These are phyloP conservation scores for Drosophila trapezifrons DNA, from an alignment of 1,140 invertebrate genomes.

Conservation along the genomic window DNA sequence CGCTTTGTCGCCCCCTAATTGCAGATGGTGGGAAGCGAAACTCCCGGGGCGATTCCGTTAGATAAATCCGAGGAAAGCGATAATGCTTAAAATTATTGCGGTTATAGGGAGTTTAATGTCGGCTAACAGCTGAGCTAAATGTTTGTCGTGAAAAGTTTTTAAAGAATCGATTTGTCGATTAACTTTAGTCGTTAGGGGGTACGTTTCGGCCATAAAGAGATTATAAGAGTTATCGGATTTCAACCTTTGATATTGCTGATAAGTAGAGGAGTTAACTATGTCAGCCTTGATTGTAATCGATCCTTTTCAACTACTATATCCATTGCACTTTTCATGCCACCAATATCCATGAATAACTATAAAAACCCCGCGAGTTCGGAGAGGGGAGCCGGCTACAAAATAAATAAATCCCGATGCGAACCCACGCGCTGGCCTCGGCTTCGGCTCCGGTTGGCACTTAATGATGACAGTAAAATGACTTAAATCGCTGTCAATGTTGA, in stretches of 20 bases:
- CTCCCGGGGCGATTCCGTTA: constrained; percentile 14
- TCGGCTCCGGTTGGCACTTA: constrained; percentile 39
- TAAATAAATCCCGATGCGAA: constrained; percentile 9
- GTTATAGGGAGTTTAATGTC: constrained; percentile 10
- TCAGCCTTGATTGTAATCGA: not conserved
- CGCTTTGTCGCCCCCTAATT: constrained; percentile 53
- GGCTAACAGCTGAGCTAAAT: constrained; percentile 11
- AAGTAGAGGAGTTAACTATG: not conserved
- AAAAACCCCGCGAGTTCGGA: not conserved
- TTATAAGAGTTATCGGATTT: not conserved
- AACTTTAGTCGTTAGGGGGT: not conserved
- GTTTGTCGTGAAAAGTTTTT: constrained; percentile 14
- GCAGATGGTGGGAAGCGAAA: not conserved
- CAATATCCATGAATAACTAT: not conserved
- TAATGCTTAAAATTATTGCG: constrained; percentile 11
- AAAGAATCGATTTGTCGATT: constrained; percentile 4
- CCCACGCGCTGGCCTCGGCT: constrained; percentile 11
- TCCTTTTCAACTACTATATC: not conserved
- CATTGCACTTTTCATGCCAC: not conserved
- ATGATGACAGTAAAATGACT: constrained; percentile 83
- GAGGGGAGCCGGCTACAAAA: not conserved
- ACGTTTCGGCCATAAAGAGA: not conserved
- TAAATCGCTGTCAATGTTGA: constrained; percentile 83
- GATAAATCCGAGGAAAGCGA: constrained; percentile 12
- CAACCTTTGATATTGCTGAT: not conserved